Evolutionary conservation across 92 coral and sea anemone species (phyloP), one percentile per base, ranked within the genome.

Genomic region (Paragorgia papillata): DNA sequence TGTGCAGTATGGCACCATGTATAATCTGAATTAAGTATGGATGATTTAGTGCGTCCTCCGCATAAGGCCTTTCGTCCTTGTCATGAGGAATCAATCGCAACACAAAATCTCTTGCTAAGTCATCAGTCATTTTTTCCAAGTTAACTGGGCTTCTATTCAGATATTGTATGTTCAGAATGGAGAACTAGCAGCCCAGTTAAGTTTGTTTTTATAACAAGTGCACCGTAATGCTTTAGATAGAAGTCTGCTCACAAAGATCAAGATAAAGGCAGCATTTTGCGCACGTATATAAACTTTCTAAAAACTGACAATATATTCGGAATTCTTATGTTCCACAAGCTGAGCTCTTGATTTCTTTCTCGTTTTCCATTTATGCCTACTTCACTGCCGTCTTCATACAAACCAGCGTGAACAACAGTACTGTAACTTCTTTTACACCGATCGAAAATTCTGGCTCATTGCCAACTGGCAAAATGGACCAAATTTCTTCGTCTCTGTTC

Each of bases 301-400:
- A 28, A 24, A 28, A 19, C 37, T 60, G 35, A 60, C 66, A 27
- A 60, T 30, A 17, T 27, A 28, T 0, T 33, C 20, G 7, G 66
- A 60, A 17, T 10, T 37, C 10, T 4, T 37, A 4, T 37, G 6
- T 4, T 28, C 34, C 17, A 60, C 35, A 0, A 60, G 43, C 1
- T 19, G 24, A 33, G 28, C 9, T n/a, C n/a, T n/a, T n/a, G 7
- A 60, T 60, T 5, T 2, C 0, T 60, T 30, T 28, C 43, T 60
- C 66, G 21, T 60, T 60, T 60, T 60, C 66, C 18, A 37, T 37
- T 60, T 28, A 60, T 37, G 5, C 34, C 66, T 2, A 60, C 66
- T 60, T 24, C 66, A 30, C 26, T 60, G 6, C 66, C 66, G 35
- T 60, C 66, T 3, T 60, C 37, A 8, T 27, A 12, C 20, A 24